Evolutionary conservation across 2,888 invertebrate genomes (phyloP), one percentile per base, ranked within the genome.

Genomic region (Neocrepidodera transversa): DNA sequence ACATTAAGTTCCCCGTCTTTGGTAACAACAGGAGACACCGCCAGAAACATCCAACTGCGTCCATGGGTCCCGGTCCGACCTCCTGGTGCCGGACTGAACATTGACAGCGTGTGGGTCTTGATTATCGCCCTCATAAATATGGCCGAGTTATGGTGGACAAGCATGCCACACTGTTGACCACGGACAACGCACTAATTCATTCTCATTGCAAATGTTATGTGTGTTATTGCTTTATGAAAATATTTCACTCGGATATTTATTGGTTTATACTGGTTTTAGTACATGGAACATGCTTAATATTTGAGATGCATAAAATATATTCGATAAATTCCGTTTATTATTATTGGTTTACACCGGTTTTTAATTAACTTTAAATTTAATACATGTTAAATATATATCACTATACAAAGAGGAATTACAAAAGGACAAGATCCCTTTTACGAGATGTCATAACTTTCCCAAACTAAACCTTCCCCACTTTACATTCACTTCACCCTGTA

Each of bases 91-190:
- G 51, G 51, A 42, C 47, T 58, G 64, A 64, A 62, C 69, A 65
- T 64, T 66, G 69, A 69, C 68, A 68, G 69, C 65, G 67, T 67
- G 71, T 69, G 68, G 71, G 71, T 64, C 61, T 69, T 58, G 63
- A 68, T 68, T 68, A 68, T 66, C 59, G 62, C 62, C 60, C 59
- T 62, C 55, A 69, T 69, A 69, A 69, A 69, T 68, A 68, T 60
- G 51, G 42, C n/a, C 45, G 60, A 63, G 65, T 69, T 68, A 68
- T 64, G 45, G 65, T 48, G 45, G 62, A 60, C 64, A 61, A 23
- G 62, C 63, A 63, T 63, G 64, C 61, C 66, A 63, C 57, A 61
- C 55, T 59, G 63, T 57, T 60, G 62, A 59, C 66, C 58, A 54
- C 55, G 61, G 62, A 62, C 64, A 65, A 60, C 43, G 47, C 62